phyloP scores from a whole-genome alignment of 2,113 vertebrate genomes.

The Progne subis region DNA sequence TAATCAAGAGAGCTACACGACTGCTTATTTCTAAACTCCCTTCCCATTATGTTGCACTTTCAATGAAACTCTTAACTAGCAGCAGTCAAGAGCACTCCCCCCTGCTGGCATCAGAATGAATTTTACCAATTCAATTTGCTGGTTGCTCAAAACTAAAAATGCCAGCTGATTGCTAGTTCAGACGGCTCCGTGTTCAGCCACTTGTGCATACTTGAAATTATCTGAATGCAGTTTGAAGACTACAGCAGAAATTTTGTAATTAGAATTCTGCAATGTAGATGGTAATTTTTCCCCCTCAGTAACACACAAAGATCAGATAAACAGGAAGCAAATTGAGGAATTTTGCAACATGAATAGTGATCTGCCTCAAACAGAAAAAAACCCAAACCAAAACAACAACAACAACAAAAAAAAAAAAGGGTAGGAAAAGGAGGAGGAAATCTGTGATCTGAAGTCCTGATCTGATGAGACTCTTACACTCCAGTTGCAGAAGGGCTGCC shows the following conservation, averaged over 20 bases:
- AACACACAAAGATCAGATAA: constrained; percentile 63
- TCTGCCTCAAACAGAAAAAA: neutral
- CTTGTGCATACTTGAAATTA: constrained; percentile 66
- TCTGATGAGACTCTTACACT: neutral
- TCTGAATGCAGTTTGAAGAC: constrained; percentile 69
- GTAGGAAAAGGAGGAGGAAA: neutral
- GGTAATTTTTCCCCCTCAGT: constrained; percentile 57
- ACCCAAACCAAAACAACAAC: neutral
- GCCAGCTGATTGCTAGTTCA: constrained; percentile 64
- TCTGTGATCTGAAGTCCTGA: neutral
- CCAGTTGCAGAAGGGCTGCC: neutral
- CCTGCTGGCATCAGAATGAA: constrained; percentile 67
- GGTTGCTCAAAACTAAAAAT: constrained; percentile 63
- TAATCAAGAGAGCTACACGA: constrained; percentile 62
- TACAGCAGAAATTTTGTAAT: constrained; percentile 71
- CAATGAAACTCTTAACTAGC: constrained; percentile 50
- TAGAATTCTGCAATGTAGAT: constrained; percentile 68
- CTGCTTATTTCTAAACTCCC: constrained; percentile 60
- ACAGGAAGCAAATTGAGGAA: constrained; percentile 56
- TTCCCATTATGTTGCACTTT: constrained; percentile 56
- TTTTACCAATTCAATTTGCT: constrained; percentile 66
- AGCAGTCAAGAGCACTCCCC: constrained; percentile 66
- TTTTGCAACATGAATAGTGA: constrained; percentile 55
- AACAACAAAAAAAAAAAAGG: neutral
- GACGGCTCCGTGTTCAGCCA: constrained; percentile 54